A percentile compares a stretch with the other conserved stretches of the same genome.
phyloP scores from a whole-genome alignment of 2,113 vertebrate species.

The Plecotus auritus region DNA sequence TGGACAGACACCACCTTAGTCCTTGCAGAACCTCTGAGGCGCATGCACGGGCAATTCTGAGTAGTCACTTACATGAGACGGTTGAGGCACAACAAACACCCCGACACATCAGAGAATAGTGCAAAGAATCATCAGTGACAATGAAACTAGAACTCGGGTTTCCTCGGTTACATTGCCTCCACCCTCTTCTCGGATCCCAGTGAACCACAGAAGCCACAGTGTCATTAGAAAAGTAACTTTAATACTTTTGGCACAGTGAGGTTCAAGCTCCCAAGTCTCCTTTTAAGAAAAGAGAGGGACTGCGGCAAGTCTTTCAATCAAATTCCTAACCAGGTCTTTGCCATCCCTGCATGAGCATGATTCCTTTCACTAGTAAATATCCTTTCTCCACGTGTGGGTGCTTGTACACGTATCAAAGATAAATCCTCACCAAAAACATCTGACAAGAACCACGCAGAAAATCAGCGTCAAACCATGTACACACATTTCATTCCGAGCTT shows the following conservation, averaged over 20 bases:
- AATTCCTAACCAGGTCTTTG: background rate
- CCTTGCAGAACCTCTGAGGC: background rate
- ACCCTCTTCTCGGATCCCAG: background rate
- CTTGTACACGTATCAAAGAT: background rate
- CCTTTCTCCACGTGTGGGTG: background rate
- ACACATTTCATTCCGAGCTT: background rate
- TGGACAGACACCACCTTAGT: background rate
- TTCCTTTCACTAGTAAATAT: constrained; percentile 6
- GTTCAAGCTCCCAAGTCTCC: background rate
- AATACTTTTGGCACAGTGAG: background rate
- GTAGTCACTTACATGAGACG: background rate
- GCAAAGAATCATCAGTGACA: background rate
- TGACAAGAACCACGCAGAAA: background rate
- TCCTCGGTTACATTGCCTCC: background rate
- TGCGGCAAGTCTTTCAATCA: background rate
- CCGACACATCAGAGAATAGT: background rate
- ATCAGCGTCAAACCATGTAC: background rate
- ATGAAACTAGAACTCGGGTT: background rate
- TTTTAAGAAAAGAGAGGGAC: background rate
- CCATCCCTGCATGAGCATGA: background rate
- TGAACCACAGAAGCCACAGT: background rate
- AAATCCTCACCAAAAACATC: background rate
- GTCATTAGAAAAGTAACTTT: background rate
- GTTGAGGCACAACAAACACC: background rate
- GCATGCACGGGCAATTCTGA: background rate